Percentiles rank a stretch among this genome's conserved stretches.
Conservation (phyloP, 2,797 vertebrate genomes). For the Naso thynnoides region DNA sequence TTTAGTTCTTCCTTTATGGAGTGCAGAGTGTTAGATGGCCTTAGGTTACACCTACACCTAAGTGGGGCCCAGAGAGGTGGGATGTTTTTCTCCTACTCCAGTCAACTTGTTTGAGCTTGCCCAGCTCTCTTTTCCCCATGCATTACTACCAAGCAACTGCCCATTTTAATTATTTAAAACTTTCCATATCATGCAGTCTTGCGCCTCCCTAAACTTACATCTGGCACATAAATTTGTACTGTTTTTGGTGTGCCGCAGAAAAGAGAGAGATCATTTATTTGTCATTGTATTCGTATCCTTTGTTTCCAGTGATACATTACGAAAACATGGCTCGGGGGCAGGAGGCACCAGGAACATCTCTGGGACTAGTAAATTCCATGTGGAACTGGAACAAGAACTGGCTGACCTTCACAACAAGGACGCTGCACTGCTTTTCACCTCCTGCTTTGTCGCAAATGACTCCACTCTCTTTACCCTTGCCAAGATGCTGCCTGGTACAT, state of each 20-base stretch:
- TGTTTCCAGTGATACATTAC: conserved; percentile 89
- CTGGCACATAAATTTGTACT: not conserved
- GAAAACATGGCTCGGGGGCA: conserved; percentile 94
- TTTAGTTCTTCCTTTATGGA: conserved; percentile 24
- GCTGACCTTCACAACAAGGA: conserved; percentile 97
- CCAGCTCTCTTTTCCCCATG: not conserved
- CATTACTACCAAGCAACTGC: not conserved
- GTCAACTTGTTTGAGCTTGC: conserved; percentile 38
- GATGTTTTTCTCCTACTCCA: conserved; percentile 14
- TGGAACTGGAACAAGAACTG: conserved; percentile 93
- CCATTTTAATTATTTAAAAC: not conserved
- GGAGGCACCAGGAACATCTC: conserved; percentile 98
- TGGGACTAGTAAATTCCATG: conserved; percentile 97
- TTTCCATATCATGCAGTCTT: not conserved
- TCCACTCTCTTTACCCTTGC: conserved; percentile 97
- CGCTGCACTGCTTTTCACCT: conserved; percentile 94
- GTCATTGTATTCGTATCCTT: not conserved
- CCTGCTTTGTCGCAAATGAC: conserved; percentile 98
- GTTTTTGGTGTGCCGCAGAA: too few relatives aligned
- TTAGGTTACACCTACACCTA: conserved; percentile 30
- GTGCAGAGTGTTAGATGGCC: conserved; percentile 15
- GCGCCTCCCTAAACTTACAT: not conserved
- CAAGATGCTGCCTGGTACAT: conserved; percentile 93
- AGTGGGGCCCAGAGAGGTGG: not conserved
- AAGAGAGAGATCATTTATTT: not conserved